Percentiles rank a stretch among this genome's conserved stretches.
These are phyloP conservation scores for Tricholauxania praeusta DNA, from an alignment of 2,888 invertebrate genomes.

Conservation along the genomic window DNA sequence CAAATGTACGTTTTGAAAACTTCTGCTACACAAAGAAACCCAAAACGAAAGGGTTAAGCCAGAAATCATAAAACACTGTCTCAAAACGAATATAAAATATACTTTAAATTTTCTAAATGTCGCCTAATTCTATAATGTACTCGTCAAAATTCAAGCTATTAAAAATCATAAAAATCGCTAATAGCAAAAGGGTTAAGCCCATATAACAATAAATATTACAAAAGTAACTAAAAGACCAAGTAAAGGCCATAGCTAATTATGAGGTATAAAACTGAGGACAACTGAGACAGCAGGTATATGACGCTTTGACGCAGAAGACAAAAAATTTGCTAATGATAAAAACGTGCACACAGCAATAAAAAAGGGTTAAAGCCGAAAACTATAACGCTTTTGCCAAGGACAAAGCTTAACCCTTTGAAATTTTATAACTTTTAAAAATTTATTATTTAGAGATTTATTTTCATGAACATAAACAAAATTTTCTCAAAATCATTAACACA, in stretches of 20 bases:
- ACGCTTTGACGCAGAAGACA: not conserved
- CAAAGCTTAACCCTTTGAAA: too few relatives aligned
- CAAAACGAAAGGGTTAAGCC: conserved; percentile 21
- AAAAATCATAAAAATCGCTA: conserved; percentile 17
- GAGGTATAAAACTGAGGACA: not conserved
- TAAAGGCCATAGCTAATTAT: not conserved
- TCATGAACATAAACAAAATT: not conserved
- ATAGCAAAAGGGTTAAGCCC: conserved; percentile 16
- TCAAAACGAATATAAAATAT: not conserved
- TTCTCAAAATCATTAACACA: not conserved
- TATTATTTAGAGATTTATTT: not conserved
- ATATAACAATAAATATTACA: too few relatives aligned
- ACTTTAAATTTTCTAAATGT: conserved; percentile 28
- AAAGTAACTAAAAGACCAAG: not conserved
- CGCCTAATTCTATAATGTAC: conserved; percentile 23
- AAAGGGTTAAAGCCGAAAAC: not conserved
- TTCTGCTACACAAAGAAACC: not conserved
- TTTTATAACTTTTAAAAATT: not conserved
- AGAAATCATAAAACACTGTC: not conserved
- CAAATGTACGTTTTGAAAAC: not conserved
- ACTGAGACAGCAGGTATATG: not conserved
- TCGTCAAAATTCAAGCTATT: not conserved
- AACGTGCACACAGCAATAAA: not conserved
- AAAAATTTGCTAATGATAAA: not conserved
- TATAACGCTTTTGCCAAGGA: too few relatives aligned